Percentiles rank a stretch among this genome's conserved stretches.
Conservation (phyloP, 2,113 vertebrate genomes). For the Ardeotis arabs region DNA sequence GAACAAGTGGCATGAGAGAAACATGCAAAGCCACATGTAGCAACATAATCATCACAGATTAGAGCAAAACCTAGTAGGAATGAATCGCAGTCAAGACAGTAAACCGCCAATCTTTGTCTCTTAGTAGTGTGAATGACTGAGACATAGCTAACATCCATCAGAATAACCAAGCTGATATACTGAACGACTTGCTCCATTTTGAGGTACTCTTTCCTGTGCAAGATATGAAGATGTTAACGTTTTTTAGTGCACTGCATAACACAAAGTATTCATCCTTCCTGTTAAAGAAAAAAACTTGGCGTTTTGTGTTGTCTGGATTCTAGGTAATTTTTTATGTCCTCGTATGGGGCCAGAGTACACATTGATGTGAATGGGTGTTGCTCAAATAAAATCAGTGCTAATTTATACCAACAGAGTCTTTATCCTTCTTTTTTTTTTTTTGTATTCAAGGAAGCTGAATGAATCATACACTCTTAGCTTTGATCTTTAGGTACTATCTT, state of each 20-base stretch:
- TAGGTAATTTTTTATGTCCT: not conserved
- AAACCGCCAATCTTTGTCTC: not conserved
- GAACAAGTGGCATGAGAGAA: not conserved
- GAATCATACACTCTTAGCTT: not conserved
- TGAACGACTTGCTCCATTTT: not conserved
- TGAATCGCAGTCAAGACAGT: not conserved
- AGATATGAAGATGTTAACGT: not conserved
- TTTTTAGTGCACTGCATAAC: not conserved
- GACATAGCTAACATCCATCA: not conserved
- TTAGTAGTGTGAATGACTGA: not conserved
- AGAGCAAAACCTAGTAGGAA: not conserved
- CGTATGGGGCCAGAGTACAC: fast-evolving
- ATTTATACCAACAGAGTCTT: not conserved
- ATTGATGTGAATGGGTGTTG: not conserved
- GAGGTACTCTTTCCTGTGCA: not conserved
- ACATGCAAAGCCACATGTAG: not conserved
- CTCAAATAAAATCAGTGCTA: not conserved
- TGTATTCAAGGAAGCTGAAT: not conserved
- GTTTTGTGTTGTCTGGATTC: not conserved
- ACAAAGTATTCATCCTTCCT: not conserved
- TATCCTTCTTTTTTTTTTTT: not conserved
- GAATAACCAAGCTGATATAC: not conserved
- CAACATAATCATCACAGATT: not conserved
- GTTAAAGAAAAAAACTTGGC: not conserved
- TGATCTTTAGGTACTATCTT: not conserved